Conservation (phyloP, 2,113 vertebrate genomes). For the Chaetodon trifascialis region DNA sequence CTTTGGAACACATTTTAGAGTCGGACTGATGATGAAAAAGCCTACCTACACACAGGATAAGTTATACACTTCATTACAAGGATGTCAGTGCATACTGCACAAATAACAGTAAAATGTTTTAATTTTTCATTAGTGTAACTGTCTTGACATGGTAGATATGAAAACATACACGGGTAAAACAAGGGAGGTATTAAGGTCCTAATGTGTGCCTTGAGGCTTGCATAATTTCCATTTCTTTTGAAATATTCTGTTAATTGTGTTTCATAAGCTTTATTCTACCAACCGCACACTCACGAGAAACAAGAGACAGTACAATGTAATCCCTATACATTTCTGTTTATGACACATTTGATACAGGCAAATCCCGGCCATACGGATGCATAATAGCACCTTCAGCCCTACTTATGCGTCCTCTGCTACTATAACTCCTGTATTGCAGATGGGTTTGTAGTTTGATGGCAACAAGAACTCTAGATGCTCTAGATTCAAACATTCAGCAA, state of each 20-base stretch:
- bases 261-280: conserved; percentile 45
- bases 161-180: conserved; percentile 51
- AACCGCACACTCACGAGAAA: conserved; percentile 32
- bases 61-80: conserved; percentile 19
- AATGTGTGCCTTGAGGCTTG: conserved; percentile 55
- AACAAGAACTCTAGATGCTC: neutral
- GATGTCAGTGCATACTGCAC: conserved; percentile 5
- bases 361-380: conserved; percentile 10
- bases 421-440: neutral
- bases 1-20: neutral
- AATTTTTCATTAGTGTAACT: conserved; percentile 55
- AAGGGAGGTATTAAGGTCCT: conserved; percentile 40
- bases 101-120: conserved; percentile 24
- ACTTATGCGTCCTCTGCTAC: neutral
- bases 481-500: neutral
- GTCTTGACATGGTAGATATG: conserved; percentile 49
- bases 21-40: neutral
- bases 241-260: conserved; percentile 66
- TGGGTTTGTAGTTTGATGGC: neutral
- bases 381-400: conserved; percentile 4
- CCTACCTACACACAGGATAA: neutral
- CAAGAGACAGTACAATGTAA: conserved; percentile 5
- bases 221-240: conserved; percentile 60
- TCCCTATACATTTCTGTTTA: neutral
- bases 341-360: conserved; percentile 16